Base-by-base conservation (phyloP, 1,140 invertebrate genomes). In the Zaprionus taronus region DNA sequence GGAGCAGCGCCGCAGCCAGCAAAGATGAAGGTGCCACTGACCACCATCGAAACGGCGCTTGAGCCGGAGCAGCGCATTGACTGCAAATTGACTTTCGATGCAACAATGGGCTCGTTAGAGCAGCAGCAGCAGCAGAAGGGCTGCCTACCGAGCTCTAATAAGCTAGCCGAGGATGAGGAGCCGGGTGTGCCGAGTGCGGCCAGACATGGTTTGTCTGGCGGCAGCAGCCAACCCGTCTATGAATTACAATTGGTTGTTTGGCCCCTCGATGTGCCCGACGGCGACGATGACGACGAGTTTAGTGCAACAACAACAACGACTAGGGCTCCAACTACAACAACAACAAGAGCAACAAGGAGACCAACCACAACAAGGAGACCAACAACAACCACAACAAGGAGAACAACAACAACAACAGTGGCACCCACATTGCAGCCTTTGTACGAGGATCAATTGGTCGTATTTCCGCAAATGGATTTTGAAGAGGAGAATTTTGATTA, bases 171-270 rank as follows among this genome's bases (percentile, higher is more conserved):
- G n/a, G n/a, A 17, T 2, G 53, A 20, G 47, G 56, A 56, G 24
- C 74, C 67, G 76, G 31, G 9, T 4, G 9, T 34, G 9, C 31
- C 31, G 31, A 34, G 31, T 34, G 31, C 9, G 31, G 31, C 31
- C 31, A 77, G 86, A 41, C 72, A 81, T 72, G 73, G 77, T 56
- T 72, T 73, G 80, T 47, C 80, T 58, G 58, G 34, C 55, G 67
- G 34, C 51, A 63, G 57, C 57, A 90, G 79, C 58, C 83, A 91
- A 80, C 89, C 89, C 58, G 60, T 91, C 77, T 91, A 91, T 86
- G 90, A 91, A 83, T 86, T 86, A 77, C 90, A 91, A 91, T 79
- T 91, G 90, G 84, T 85, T 79, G 90, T 90, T 79, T 91, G 90
- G 90, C 90, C 90, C 51, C 71, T 58, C 57, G 90, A 91, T 71